Evolutionary conservation across 2,113 vertebrate species (phyloP), one percentile per base, ranked within the genome.

Genomic region (Pavo muticus): DNA sequence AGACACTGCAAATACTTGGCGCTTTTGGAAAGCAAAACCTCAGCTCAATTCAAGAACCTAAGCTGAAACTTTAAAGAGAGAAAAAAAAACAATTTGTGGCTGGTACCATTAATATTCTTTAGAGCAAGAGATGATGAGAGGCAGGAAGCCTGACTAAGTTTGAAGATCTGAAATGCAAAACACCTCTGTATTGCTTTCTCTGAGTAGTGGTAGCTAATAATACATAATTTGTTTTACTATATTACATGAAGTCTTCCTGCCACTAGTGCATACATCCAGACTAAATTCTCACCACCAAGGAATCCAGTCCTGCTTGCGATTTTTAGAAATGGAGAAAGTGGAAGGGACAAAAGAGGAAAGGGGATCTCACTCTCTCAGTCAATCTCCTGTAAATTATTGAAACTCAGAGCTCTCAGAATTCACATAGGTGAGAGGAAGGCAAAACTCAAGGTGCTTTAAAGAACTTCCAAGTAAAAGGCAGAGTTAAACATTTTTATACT

Each of bases 11-110:
- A 93, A 95, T 93, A 88, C 57, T 81, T 7, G 0, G 2, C 50
- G 64, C 74, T 93, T 95, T 86, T 69, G 69, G 83, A 94, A 94
- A 91, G 37, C 70, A 82, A 92, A 82, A 30, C 84, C 60, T 84
- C 79, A 52, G 44, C 60, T 84, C 79, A 52, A 44, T 72, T 88
- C 73, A 93, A 44, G 39, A 48, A 81, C 27, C 20, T 84, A 65
- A 84, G 65, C 29, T 57, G 44, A 82, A 92, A 71, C 15, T 32
- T 14, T 0, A 7, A 35, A 39, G 30, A 24, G 54, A 11, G 8
- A 11, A 17, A 37, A 27, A 59, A 27, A 16, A 4, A 40, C 4
- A 16, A 42, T 19, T 2, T 0, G 52, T n/a, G 64, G 24, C 56
- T 45, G 76, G 68, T 86, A 90, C 13, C 14, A 44, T 78, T 70